Base-by-base conservation (phyloP, 2,113 vertebrate genomes). In the Spea bombifrons region DNA sequence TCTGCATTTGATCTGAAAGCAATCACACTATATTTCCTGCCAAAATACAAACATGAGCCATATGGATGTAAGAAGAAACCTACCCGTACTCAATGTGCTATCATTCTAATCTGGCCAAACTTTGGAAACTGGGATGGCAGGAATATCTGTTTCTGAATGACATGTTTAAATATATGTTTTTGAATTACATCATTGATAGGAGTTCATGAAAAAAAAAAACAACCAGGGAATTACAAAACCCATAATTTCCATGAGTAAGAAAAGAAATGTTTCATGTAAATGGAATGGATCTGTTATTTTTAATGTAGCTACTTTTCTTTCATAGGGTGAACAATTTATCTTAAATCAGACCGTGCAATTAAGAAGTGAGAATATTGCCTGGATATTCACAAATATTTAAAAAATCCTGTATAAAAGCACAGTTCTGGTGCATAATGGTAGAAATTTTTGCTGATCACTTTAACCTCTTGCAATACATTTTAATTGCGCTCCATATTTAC, bases 31-130 rank as follows among this genome's bases (percentile, higher is more conserved):
- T 86, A 30, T 4, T 89, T 87, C 87, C 87, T 88, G 88, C 88
- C 89, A 90, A 90, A 86, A 89, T 87, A 88, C 88, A 89, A 90
- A 90, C 88, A 86, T 89, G 87, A 89, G 86, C 89, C 89, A 89
- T 90, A 89, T 89, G 89, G 89, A 86, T 83, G 85, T 87, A 86
- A 86, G 87, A 88, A 83, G 85, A 86, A 87, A 84, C 84, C 85
- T 87, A 72, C 70, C 61, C 70, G 73, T 78, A n/a, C 50, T 73
- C 50, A 53, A 79, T 73, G 77, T 73, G 63, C 59, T 79, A 79
- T 79, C 77, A 65, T 72, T 65, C 77, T 71, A 71, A 73, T 72
- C 70, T 66, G 63, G 70, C 71, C 71, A 66, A 63, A 79, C 63
- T 48, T 57, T 57, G 70, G 45, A 10, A 73, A 17, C 30, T 30